Evolutionary conservation across 2,888 invertebrate genomes (phyloP), one percentile per base, ranked within the genome.

Genomic region (Hybos culiciformis): DNA sequence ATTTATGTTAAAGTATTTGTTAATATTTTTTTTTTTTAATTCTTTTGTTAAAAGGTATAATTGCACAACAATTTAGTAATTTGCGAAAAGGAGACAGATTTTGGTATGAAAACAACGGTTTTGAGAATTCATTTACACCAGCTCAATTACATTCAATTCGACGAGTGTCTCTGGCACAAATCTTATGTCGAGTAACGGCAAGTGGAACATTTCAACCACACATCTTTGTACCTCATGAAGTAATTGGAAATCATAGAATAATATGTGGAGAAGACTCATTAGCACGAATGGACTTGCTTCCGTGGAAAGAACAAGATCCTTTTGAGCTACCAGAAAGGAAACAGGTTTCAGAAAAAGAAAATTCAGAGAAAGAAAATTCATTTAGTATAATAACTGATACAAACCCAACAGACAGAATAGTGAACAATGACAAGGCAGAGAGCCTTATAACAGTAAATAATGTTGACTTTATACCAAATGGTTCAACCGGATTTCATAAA

Each of bases 51-150:
- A n/a, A n/a, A n/a, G n/a, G n/a, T n/a, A 83, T 91, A 43, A 81
- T 90, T 37, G 88, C 85, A 0, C 84, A 85, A 54, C 87, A 88
- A 62, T 90, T 90, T 57, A 71, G 77, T 9, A 82, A 83, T 56
- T 66, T 85, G 1, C 74, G 84, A 1, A 78, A 77, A 58, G 85
- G 85, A 12, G 83, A 85, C 59, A 68, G 83, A 46, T 84, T 85
- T 60, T 84, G 84, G 84, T 86, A 84, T 55, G 90, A 90, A 63
- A 87, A 87, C 58, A 75, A 77, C 3, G 75, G 74, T 4, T 73
- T 78, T 34, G 79, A 80, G 46, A 82, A 75, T 21, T 80, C 82
- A 2, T 83, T 87, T 55, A 84, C 82, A 0, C 77, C 78, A 3
- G 75, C 78, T 1, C 87, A 88, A 58, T 62, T 88, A 4, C 77